Evolutionary conservation across 2,113 vertebrate species (phyloP).

Genomic region (Nerophis ophidion): DNA sequence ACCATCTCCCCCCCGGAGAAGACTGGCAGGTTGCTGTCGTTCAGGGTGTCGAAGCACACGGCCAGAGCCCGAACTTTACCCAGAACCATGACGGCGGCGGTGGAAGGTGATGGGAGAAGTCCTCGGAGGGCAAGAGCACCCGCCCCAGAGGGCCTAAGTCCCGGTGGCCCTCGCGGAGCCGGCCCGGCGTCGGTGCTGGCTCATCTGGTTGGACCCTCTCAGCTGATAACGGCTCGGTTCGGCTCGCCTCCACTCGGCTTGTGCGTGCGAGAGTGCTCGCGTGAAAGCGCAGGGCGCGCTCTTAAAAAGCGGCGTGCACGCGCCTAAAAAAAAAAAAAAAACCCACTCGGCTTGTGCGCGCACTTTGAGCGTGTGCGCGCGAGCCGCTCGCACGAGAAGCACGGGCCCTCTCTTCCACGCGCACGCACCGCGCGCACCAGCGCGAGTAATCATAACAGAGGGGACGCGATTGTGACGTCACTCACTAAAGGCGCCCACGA

Average conservation of each 20-base stretch:
- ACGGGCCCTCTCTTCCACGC: too few relatives aligned
- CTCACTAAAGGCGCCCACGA: too few relatives aligned
- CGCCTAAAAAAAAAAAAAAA: conserved; percentile 22
- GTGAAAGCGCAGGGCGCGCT: conserved; percentile 21
- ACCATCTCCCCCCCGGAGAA: conserved; percentile 94
- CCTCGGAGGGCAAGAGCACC: conserved; percentile 9
- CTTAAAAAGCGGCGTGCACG: conserved; percentile 51
- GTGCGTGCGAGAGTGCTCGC: conserved; percentile 26
- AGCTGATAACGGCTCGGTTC: conserved; percentile 19
- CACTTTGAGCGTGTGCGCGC: too few relatives aligned
- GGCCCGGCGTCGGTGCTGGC: conserved; percentile 40
- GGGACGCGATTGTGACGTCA: too few relatives aligned
- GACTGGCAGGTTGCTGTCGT: conserved; percentile 90
- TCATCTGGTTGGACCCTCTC: conserved; percentile 45
- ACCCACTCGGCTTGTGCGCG: conserved; percentile 60
- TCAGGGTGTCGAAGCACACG: conserved; percentile 91
- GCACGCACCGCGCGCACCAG: too few relatives aligned
- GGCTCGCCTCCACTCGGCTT: conserved; percentile 13
- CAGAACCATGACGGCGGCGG: conserved; percentile 73
- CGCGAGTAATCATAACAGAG: too few relatives aligned
- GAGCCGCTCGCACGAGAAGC: background rate
- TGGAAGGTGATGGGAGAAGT: background rate
- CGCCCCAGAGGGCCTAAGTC: conserved; percentile 22
- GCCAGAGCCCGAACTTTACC: conserved; percentile 91
- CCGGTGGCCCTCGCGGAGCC: conserved; percentile 51